Evolutionary conservation across 2,888 invertebrate genomes (phyloP), one percentile per base, ranked within the genome.

Genomic region (Lymantria dispar): DNA sequence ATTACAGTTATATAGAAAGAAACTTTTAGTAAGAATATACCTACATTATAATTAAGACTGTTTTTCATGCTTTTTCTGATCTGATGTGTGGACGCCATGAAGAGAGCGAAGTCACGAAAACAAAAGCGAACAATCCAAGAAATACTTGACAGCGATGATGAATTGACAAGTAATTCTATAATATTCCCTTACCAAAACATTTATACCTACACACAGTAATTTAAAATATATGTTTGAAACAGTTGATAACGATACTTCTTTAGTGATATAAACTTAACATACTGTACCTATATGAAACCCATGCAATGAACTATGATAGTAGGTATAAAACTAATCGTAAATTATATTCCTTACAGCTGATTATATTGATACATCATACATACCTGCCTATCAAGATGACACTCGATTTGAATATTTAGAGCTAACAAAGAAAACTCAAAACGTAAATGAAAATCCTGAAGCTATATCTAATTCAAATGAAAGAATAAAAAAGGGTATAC

Each of bases 81-180:
- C 22, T 22, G 22, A 22, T 22, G 22, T 22, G 22, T 22, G 3
- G 22, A 22, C 2, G 22, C 22, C 3, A 48, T 10, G 8, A 47
- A 22, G 42, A 42, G 1, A 33, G 10, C 8, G 12, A 43, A 11
- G 11, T 37, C 48, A n/a, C 1, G 14, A 7, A 43, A 30, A 1
- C 1, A 30, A 14, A 13, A 43, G 10, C 33, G 58, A 55, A 46
- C 42, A 11, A 10, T 75, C 15, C 38, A 65, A 54, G 70, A 76
- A 7, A 61, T 78, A 47, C 57, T 85, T 13, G 81, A 79, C 13
- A 85, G 84, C 52, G 84, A 85, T 48, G 83, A 85, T 36, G 84
- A 85, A 59, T 58, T 83, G 30, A 79, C 83, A 48, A 58, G 84
- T 82, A 69, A 67, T 74, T 62, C n/a, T n/a, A n/a, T n/a, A n/a